Percentiles rank a stretch among this genome's conserved stretches.
These are phyloP conservation scores for Lagodon rhomboides DNA, from an alignment of 2,797 vertebrate genomes.

Conservation along the genomic window DNA sequence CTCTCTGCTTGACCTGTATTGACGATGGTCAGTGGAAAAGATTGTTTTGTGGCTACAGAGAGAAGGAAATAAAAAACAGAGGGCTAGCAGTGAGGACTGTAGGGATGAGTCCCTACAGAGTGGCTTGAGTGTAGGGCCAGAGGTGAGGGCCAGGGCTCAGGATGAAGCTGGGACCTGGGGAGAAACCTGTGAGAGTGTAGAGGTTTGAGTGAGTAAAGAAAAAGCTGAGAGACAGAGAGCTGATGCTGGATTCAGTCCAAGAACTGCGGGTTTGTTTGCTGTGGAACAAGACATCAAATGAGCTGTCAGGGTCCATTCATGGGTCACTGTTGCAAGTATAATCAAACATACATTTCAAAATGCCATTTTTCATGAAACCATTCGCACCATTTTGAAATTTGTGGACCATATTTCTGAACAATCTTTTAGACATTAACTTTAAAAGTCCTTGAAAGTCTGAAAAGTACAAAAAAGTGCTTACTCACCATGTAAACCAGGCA, in stretches of 20 bases:
- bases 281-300: constrained; percentile 16
- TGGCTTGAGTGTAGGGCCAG: constrained; percentile 9
- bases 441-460: too few species aligned
- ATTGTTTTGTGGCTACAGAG: constrained; percentile 36
- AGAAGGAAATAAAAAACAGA: constrained; percentile 38
- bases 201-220: constrained; percentile 24
- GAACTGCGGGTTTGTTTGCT: neutral
- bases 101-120: constrained; percentile 24
- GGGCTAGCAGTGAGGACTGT: constrained; percentile 2
- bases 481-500: neutral
- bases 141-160: constrained; percentile 33
- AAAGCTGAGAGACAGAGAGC: constrained; percentile 18
- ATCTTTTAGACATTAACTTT: too few species aligned
- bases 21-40: constrained; percentile 47
- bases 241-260: constrained; percentile 33
- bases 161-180: constrained; percentile 51
- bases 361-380: too few species aligned
- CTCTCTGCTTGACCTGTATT: constrained; percentile 34
- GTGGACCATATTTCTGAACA: neutral
- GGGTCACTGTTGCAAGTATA: neutral
- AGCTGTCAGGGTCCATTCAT: constrained; percentile 27
- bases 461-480: too few species aligned
- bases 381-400: neutral
- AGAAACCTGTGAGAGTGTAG: constrained; percentile 37
- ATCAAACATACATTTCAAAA: neutral